Evolutionary conservation across 2,888 invertebrate genomes (phyloP).

Genomic region (Oscheius onirici): DNA sequence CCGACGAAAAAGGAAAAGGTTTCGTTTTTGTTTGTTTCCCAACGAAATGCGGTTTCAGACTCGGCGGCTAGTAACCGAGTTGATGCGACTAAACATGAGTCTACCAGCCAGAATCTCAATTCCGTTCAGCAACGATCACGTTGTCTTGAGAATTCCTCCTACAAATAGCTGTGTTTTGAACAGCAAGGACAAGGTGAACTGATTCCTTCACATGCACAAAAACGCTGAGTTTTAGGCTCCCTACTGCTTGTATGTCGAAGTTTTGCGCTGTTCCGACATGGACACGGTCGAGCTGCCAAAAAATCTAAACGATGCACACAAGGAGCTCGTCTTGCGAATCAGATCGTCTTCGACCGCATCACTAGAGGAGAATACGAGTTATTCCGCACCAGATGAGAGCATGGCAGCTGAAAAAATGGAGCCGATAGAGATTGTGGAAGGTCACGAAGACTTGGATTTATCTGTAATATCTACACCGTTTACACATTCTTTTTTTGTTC

Average conservation of each 20-base stretch:
- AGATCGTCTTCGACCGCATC: conserved; percentile 19
- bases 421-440: conserved; percentile 71
- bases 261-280: conserved; percentile 72
- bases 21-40: not conserved
- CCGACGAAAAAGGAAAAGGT: conserved; percentile 89
- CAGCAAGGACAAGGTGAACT: conserved; percentile 89
- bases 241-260: conserved; percentile 97
- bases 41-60: conserved; percentile 9
- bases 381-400: conserved; percentile 2
- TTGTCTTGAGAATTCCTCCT: conserved; percentile 94
- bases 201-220: not conserved
- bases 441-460: conserved; percentile 8
- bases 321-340: conserved; percentile 29
- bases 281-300: conserved; percentile 29
- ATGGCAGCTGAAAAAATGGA: not conserved
- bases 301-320: conserved; percentile 34
- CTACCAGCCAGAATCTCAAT: conserved; percentile 97
- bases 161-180: conserved; percentile 97
- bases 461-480: not conserved
- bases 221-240: conserved; percentile 80
- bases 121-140: conserved; percentile 87
- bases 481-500: not conserved
- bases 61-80: conserved; percentile 75
- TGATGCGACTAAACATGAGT: conserved; percentile 92
- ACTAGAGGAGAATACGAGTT: conserved; percentile 13